These are phyloP conservation scores for Apogon talboti DNA, from an alignment of 2,797 vertebrate species.

Conservation along the genomic window DNA sequence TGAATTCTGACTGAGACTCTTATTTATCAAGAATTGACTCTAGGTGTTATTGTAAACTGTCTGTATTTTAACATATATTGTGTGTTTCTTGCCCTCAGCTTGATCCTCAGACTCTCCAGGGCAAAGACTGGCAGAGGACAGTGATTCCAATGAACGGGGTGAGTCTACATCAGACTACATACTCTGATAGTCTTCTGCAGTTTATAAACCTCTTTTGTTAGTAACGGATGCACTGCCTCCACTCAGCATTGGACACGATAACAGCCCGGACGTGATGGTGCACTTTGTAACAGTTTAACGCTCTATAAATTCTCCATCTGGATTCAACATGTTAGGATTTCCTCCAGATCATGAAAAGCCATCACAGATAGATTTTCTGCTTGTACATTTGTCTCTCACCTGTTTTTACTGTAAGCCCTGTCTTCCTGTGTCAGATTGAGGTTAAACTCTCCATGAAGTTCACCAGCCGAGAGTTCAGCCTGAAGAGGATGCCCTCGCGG, in stretches of 20 bases:
- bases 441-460: slow-evolving; percentile 97
- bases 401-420: slow-evolving; percentile 5
- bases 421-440: slow-evolving; percentile 86
- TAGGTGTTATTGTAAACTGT: neutral
- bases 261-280: slow-evolving; percentile 14
- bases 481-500: slow-evolving; percentile 94
- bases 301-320: slow-evolving; percentile 23
- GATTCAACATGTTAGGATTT: slow-evolving; percentile 37
- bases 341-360: slow-evolving; percentile 15
- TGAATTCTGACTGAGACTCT: no score
- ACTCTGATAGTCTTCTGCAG: neutral
- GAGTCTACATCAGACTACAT: slow-evolving; percentile 60
- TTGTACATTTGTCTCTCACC: neutral
- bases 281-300: neutral
- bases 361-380: slow-evolving; percentile 21
- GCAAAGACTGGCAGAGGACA: slow-evolving; percentile 97
- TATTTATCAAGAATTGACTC: neutral
- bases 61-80: slow-evolving; percentile 6
- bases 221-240: neutral
- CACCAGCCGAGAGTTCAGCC: slow-evolving; percentile 95
- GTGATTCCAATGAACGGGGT: slow-evolving; percentile 97
- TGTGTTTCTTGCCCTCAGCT: slow-evolving; percentile 80
- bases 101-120: slow-evolving; percentile 91
- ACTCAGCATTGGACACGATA: neutral
- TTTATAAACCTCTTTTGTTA: neutral